Conservation (phyloP, 2,113 vertebrate genomes). For the Amblyornis subalaris region DNA sequence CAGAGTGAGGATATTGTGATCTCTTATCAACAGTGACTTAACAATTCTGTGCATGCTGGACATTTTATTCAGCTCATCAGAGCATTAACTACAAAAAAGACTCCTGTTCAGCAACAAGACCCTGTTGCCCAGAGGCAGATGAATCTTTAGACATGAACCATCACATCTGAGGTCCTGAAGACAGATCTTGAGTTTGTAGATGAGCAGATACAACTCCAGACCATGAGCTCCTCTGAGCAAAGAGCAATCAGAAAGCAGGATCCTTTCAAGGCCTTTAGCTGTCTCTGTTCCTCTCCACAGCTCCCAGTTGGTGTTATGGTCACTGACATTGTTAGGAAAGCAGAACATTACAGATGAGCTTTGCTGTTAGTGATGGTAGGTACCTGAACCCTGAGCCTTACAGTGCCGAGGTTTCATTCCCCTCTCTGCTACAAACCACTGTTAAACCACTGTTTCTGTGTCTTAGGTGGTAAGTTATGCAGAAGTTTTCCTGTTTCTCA, state of each 20-base stretch:
- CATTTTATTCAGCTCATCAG: neutral
- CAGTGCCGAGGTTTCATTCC: neutral
- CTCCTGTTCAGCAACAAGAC: neutral
- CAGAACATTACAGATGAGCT: fast-evolving
- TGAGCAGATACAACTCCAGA: neutral
- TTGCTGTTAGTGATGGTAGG: neutral
- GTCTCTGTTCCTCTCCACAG: neutral
- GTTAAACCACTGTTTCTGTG: neutral
- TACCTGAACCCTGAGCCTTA: neutral
- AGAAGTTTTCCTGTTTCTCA: neutral
- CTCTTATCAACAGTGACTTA: neutral
- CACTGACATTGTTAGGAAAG: neutral
- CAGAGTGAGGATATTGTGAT: neutral
- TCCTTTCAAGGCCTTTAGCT: neutral
- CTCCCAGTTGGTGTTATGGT: neutral
- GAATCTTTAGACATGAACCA: neutral
- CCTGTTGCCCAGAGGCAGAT: neutral
- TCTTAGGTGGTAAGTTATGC: neutral
- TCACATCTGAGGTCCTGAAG: neutral
- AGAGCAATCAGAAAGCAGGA: fast-evolving
- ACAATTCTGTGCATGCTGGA: neutral
- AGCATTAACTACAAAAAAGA: neutral
- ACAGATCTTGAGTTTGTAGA: neutral
- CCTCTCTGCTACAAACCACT: neutral
- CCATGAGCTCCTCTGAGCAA: neutral